Evolutionary conservation across 2,113 vertebrate genomes (phyloP).

Genomic region (Psophia crepitans): DNA sequence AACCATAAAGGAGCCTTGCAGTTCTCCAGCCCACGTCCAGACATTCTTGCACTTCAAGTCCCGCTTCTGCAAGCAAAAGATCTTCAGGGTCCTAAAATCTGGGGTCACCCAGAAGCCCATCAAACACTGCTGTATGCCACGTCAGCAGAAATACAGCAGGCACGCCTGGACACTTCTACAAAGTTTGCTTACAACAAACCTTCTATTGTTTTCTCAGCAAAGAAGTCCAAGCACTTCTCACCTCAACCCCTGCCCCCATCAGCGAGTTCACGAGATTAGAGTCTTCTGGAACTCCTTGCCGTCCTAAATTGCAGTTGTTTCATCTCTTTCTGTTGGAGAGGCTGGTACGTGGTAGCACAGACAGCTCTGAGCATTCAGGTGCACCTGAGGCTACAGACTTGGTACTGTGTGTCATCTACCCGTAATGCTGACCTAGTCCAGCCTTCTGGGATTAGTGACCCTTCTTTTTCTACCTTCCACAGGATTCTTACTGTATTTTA

Average conservation of each 20-base stretch:
- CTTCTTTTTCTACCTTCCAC: not conserved
- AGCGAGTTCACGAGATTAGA: not conserved
- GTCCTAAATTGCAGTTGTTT: not conserved
- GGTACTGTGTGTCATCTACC: not conserved
- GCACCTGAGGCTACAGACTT: not conserved
- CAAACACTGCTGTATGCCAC: accelerated
- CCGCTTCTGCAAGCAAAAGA: not conserved
- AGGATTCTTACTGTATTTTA: not conserved
- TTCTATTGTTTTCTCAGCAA: not conserved
- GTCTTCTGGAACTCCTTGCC: not conserved
- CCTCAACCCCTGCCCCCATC: not conserved
- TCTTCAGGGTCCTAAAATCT: not conserved
- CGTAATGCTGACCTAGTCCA: not conserved
- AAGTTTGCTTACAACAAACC: not conserved
- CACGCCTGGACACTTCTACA: not conserved
- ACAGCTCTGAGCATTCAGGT: not conserved
- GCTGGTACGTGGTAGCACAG: not conserved
- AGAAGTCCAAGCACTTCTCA: not conserved
- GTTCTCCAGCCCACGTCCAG: not conserved
- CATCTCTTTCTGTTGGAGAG: not conserved
- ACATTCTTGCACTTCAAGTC: not conserved
- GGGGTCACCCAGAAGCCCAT: not conserved
- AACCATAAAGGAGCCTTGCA: not conserved
- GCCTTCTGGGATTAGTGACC: not conserved
- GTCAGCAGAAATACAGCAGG: not conserved